A percentile compares a stretch with the other conserved stretches of the same genome.
These are phyloP conservation scores for Glyphotaelius pellucidus DNA, from an alignment of 2,888 invertebrate genomes.

Conservation along the genomic window DNA sequence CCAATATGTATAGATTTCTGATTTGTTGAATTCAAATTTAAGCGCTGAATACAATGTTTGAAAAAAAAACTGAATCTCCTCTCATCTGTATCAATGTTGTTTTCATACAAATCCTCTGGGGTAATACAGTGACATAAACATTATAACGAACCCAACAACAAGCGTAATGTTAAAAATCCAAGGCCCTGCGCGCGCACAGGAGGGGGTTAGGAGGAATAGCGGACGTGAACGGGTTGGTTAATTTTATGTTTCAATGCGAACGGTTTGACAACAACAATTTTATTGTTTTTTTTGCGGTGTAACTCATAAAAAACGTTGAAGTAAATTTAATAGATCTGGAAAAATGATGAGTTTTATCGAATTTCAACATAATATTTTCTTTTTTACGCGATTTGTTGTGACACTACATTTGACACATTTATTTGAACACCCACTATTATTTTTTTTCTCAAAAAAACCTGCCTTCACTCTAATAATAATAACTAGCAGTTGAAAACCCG, in stretches of 20 bases:
- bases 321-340: neutral
- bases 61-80: neutral
- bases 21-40: neutral
- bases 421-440: neutral
- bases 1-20: too few relatives aligned
- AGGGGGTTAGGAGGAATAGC: neutral
- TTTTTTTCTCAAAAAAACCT: too few relatives aligned
- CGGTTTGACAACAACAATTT: neutral
- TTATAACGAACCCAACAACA: neutral
- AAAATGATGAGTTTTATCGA: neutral
- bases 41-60: neutral
- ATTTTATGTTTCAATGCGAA: neutral
- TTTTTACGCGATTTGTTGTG: neutral
- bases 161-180: constrained; percentile 14
- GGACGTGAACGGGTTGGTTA: neutral
- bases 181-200: neutral
- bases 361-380: neutral
- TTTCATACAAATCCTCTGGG: constrained; percentile 10
- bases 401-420: neutral
- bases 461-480: too few relatives aligned
- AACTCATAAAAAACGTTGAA: neutral
- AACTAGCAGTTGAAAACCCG: too few relatives aligned
- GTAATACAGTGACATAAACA: neutral
- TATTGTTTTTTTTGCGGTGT: neutral
- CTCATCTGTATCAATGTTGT: neutral